phyloP scores from a whole-genome alignment of 2,888 invertebrate genomes.

The Macrostomum cliftonense region DNA sequence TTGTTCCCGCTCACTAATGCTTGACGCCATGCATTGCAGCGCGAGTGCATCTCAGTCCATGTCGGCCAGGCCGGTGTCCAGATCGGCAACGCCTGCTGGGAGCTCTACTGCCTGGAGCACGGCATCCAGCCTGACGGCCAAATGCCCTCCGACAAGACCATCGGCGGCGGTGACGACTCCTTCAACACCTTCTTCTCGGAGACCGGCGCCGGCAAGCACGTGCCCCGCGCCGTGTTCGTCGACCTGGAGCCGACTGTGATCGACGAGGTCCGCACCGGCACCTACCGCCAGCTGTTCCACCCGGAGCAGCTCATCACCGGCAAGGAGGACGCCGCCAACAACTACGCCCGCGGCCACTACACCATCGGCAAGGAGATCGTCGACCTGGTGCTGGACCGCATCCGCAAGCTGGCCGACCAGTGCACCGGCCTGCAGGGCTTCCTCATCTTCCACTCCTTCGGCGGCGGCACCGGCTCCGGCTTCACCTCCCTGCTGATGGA shows the following conservation, averaged over 20 bases:
- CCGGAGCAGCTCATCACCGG: conserved; percentile 90
- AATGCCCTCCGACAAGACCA: conserved; percentile 57
- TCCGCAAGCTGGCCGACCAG: conserved; percentile 55
- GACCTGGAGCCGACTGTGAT: conserved; percentile 91
- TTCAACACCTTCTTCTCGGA: conserved; percentile 57
- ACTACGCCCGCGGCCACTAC: conserved; percentile 91
- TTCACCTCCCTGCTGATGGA: conserved; percentile 73
- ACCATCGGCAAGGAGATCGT: conserved; percentile 68
- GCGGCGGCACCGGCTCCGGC: conserved; percentile 72
- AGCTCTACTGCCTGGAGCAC: conserved; percentile 40
- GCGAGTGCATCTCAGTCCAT: conserved; percentile 36
- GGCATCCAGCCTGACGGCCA: conserved; percentile 37
- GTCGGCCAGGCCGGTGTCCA: conserved; percentile 38
- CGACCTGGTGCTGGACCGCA: conserved; percentile 51
- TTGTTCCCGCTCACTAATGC: too few species aligned
- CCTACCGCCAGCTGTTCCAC: conserved; percentile 80
- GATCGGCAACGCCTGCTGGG: conserved; percentile 41
- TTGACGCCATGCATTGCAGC: too few species aligned
- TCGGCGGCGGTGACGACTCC: conserved; percentile 50
- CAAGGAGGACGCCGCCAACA: conserved; percentile 91
- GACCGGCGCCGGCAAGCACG: conserved; percentile 78
- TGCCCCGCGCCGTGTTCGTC: conserved; percentile 73
- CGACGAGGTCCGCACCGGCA: conserved; percentile 39
- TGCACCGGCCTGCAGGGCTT: conserved; percentile 59
- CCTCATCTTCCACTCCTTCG: conserved; percentile 68